Conservation (phyloP, 2,888 invertebrate species). For the Graphium colonna region DNA sequence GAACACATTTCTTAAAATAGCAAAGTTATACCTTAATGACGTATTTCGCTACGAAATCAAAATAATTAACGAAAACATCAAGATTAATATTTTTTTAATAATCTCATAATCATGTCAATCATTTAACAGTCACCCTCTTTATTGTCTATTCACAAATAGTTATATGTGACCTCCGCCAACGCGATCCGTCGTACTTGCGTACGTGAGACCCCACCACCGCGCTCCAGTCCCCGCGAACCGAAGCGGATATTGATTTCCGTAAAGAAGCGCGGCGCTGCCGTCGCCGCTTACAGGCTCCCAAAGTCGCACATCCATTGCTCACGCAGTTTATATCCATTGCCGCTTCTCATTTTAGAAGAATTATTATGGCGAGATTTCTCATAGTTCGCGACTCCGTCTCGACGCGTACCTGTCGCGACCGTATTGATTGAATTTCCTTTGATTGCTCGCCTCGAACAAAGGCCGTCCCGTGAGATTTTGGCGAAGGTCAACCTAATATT, state of each 20-base stretch:
- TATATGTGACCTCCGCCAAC: neutral
- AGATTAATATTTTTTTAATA: too few species aligned
- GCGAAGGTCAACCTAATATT: too few species aligned
- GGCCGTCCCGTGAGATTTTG: too few species aligned
- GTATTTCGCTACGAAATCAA: too few species aligned
- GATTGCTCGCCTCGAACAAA: too few species aligned
- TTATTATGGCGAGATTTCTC: neutral
- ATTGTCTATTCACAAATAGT: neutral
- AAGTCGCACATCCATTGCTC: neutral
- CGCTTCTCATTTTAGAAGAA: too few species aligned
- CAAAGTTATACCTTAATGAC: neutral
- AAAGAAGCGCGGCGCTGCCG: conserved; percentile 1
- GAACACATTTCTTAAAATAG: too few species aligned
- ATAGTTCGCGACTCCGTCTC: neutral
- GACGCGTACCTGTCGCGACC: neutral
- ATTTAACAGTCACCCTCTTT: too few species aligned
- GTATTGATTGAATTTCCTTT: too few species aligned
- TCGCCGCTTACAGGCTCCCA: neutral
- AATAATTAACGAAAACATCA: too few species aligned
- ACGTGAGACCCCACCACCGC: neutral
- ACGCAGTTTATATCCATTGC: too few species aligned
- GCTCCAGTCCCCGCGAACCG: neutral
- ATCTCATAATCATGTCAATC: too few species aligned
- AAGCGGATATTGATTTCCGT: conserved; percentile 20
- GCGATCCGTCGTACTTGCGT: neutral